phyloP scores from a whole-genome alignment of 2,797 vertebrate genomes.

The Enteromius treurensis region DNA sequence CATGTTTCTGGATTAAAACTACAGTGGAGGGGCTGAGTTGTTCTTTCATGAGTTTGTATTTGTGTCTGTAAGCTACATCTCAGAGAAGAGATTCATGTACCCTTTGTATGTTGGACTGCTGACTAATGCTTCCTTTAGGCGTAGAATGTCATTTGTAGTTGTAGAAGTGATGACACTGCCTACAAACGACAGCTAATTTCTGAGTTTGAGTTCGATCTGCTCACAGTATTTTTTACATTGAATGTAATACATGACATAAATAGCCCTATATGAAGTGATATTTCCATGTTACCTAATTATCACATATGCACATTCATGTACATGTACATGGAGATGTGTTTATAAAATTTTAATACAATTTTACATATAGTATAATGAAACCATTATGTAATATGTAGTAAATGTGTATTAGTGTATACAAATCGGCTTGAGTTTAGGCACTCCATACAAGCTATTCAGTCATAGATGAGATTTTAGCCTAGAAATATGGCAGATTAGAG shows the following conservation, averaged over 20 bases:
- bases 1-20: neutral
- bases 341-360: too few relatives aligned
- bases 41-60: slow-evolving; percentile 6
- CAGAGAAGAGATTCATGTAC: neutral
- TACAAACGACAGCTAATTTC: neutral
- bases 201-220: neutral
- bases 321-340: too few relatives aligned
- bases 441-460: too few relatives aligned
- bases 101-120: neutral
- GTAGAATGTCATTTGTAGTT: neutral
- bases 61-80: neutral
- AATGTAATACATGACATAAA: neutral
- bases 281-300: neutral
- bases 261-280: neutral
- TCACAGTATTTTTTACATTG: neutral
- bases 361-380: too few relatives aligned
- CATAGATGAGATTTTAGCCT: too few relatives aligned
- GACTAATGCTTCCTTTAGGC: neutral
- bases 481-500: too few relatives aligned
- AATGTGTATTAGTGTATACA: too few relatives aligned
- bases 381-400: too few relatives aligned
- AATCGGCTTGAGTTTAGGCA: too few relatives aligned
- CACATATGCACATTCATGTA: too few relatives aligned
- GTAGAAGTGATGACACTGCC: neutral
- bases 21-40: neutral